These are phyloP conservation scores for Cacoxenus indagator DNA, from an alignment of 2,888 invertebrate species.

Conservation along the genomic window DNA sequence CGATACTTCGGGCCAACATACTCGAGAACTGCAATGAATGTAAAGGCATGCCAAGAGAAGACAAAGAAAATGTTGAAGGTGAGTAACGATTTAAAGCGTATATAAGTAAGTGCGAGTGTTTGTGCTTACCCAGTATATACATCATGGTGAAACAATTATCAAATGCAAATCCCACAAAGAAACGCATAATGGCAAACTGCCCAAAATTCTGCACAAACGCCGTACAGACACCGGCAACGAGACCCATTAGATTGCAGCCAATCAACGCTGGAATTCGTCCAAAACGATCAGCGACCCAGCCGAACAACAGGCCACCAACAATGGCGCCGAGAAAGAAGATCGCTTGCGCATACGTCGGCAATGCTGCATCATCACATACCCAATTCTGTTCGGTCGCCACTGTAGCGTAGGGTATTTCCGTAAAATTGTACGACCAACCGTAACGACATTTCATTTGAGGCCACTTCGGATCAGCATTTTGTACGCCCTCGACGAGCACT, in stretches of 20 bases:
- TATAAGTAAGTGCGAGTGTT: background rate
- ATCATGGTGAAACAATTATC: conserved; percentile 95
- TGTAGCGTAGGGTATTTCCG: conserved; percentile 85
- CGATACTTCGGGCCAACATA: conserved; percentile 92
- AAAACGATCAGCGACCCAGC: conserved; percentile 88
- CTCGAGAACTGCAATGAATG: conserved; percentile 79
- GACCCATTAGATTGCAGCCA: conserved; percentile 83
- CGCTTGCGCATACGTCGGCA: conserved; percentile 84
- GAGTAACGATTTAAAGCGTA: background rate
- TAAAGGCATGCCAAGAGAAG: conserved; percentile 24
- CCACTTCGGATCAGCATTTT: conserved; percentile 77
- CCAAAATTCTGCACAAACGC: conserved; percentile 81
- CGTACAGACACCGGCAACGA: conserved; percentile 79
- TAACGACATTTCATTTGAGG: conserved; percentile 76
- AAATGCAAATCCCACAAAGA: conserved; percentile 88
- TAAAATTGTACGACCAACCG: conserved; percentile 89
- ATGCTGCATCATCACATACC: conserved; percentile 86
- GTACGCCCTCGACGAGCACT: conserved; percentile 74
- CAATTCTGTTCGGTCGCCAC: conserved; percentile 89
- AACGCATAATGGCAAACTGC: conserved; percentile 84
- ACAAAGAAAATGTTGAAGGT: conserved; percentile 4
- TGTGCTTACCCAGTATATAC: conserved; percentile 86
- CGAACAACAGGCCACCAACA: conserved; percentile 86
- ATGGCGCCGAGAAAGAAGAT: conserved; percentile 92
- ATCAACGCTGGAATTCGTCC: conserved; percentile 86